Evolutionary conservation across 2,888 invertebrate genomes (phyloP).

Genomic region (Ectemnius cavifrons): DNA sequence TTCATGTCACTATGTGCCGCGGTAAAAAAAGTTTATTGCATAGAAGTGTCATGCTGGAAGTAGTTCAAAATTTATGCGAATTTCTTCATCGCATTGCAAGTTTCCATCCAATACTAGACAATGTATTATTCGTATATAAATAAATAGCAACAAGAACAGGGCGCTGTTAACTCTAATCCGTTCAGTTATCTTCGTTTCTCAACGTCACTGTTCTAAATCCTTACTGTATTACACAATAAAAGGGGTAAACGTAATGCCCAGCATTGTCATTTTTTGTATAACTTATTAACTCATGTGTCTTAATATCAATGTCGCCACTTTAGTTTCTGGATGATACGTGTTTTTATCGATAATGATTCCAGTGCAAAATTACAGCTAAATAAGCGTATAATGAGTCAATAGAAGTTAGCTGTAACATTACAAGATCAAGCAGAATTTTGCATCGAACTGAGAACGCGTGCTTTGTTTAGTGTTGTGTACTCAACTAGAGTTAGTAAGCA

Average conservation of each 20-base stretch:
- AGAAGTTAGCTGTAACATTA: slow-evolving; percentile 49
- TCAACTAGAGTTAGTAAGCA: slow-evolving; percentile 14
- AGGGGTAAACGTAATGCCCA: slow-evolving; percentile 60
- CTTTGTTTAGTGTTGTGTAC: slow-evolving; percentile 7
- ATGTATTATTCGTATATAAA: slow-evolving; percentile 60
- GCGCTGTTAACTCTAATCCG: slow-evolving; percentile 47
- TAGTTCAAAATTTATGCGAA: slow-evolving; percentile 39
- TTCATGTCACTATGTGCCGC: slow-evolving; percentile 34
- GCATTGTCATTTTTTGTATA: slow-evolving; percentile 28
- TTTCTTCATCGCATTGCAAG: slow-evolving; percentile 28
- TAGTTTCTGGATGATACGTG: slow-evolving; percentile 12
- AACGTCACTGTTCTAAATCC: slow-evolving; percentile 48
- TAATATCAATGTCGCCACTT: slow-evolving; percentile 15
- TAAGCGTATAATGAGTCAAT: slow-evolving; percentile 42
- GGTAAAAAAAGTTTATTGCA: slow-evolving; percentile 46
- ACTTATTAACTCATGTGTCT: slow-evolving; percentile 14
- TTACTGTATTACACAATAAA: slow-evolving; percentile 42
- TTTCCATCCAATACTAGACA: slow-evolving; percentile 47
- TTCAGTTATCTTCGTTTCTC: slow-evolving; percentile 44
- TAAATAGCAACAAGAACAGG: slow-evolving; percentile 66
- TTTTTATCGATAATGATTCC: slow-evolving; percentile 16
- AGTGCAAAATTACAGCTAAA: slow-evolving; percentile 52
- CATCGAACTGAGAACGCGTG: slow-evolving; percentile 16
- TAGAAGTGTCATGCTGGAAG: slow-evolving; percentile 50
- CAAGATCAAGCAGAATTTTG: slow-evolving; percentile 31